These are phyloP conservation scores for Mythimna albipuncta DNA, from an alignment of 2,888 invertebrate species.

Conservation along the genomic window DNA sequence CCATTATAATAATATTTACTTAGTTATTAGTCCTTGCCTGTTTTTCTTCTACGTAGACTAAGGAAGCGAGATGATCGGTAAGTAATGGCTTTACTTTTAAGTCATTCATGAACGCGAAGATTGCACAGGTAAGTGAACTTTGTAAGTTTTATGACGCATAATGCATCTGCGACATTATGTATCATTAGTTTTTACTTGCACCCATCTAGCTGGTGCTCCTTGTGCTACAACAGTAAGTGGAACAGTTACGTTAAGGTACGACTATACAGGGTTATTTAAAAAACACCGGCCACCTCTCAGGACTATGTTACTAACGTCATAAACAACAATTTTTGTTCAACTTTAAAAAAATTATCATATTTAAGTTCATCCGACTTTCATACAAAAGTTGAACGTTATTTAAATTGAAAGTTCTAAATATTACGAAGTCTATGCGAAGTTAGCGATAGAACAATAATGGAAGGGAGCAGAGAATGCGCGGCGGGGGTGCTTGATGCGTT, in stretches of 20 bases:
- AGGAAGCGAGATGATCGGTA: slow-evolving; percentile 36
- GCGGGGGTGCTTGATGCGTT: too few species aligned
- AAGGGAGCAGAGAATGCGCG: too few species aligned
- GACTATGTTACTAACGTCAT: too few species aligned
- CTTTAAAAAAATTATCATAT: too few species aligned
- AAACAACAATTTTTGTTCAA: too few species aligned
- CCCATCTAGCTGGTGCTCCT: slow-evolving; percentile 25
- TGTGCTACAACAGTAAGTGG: not conserved
- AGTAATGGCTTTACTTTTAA: slow-evolving; percentile 23
- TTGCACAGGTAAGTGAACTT: slow-evolving; percentile 47
- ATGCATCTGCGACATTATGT: slow-evolving; percentile 52
- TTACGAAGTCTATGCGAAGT: too few species aligned
- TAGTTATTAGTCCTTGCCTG: not conserved
- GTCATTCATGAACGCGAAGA: slow-evolving; percentile 44
- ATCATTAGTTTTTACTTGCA: slow-evolving; percentile 56
- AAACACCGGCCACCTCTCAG: too few species aligned
- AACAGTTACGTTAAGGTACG: not conserved
- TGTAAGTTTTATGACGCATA: slow-evolving; percentile 54
- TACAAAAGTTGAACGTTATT: too few species aligned
- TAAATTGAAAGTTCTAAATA: too few species aligned
- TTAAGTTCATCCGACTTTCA: too few species aligned
- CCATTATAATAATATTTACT: too few species aligned
- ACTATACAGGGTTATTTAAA: not conserved
- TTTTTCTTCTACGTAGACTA: slow-evolving; percentile 19
- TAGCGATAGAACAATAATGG: too few species aligned